Conservation (phyloP, 1,140 invertebrate species). For the Zaprionus capensis region DNA sequence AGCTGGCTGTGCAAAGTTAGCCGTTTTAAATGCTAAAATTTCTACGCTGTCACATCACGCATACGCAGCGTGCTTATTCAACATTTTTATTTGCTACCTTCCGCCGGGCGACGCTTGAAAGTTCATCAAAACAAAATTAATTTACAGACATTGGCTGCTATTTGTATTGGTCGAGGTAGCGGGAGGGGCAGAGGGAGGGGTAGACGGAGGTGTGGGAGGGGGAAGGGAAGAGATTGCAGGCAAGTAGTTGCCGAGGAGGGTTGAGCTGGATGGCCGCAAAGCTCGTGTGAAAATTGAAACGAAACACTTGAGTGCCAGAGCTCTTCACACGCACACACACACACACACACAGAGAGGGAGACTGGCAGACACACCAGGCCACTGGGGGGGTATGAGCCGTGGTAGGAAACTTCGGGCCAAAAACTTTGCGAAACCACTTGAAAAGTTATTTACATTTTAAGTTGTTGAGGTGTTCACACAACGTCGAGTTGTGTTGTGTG, state of each 20-base stretch:
- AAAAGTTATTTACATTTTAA: conserved; percentile 83
- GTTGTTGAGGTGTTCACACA: conserved; percentile 80
- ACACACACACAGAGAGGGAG: not conserved
- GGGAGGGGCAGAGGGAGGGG: too few species aligned
- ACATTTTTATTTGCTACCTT: conserved; percentile 25
- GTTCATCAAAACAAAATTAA: conserved; percentile 81
- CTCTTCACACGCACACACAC: conserved; percentile 55
- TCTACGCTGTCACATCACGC: conserved; percentile 51
- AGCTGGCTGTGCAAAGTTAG: conserved; percentile 18
- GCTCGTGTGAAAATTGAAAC: conserved; percentile 76
- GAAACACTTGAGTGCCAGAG: conserved; percentile 75
- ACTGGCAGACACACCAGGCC: conserved; percentile 33
- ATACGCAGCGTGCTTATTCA: conserved; percentile 45
- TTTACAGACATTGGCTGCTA: conserved; percentile 58
- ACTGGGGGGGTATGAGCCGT: conserved; percentile 4
- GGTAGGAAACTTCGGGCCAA: conserved; percentile 56
- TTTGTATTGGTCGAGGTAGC: conserved; percentile 32
- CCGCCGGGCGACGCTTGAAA: conserved; percentile 53
- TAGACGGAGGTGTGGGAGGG: too few species aligned
- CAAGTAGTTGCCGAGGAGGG: too few species aligned
- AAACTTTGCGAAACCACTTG: conserved; percentile 81
- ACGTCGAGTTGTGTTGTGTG: conserved; percentile 78
- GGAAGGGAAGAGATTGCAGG: too few species aligned
- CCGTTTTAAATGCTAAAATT: conserved; percentile 61
- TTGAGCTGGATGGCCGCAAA: conserved; percentile 34